These are phyloP conservation scores for Marcusenius ussheri DNA, from an alignment of 2,113 vertebrate genomes.

Conservation along the genomic window DNA sequence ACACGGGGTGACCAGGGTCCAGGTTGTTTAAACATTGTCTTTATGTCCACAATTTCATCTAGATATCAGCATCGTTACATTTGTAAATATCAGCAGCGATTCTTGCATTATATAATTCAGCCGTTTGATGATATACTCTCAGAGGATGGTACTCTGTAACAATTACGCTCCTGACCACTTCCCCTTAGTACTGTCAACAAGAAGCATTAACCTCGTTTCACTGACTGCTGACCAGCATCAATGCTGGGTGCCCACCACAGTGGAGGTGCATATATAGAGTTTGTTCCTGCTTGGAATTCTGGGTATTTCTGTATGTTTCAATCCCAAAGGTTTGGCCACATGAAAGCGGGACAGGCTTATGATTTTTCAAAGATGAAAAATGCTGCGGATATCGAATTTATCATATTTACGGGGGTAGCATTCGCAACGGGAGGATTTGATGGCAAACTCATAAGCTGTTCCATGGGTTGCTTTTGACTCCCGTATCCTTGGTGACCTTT, in stretches of 20 bases:
- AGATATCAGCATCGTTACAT: background rate
- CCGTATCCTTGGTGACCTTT: background rate
- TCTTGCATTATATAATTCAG: slow-evolving; percentile 9
- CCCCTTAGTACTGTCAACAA: background rate
- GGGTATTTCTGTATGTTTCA: background rate
- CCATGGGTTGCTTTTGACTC: background rate
- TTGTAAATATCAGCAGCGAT: background rate
- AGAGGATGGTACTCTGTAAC: background rate
- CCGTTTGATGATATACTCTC: background rate
- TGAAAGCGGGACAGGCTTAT: background rate
- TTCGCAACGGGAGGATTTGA: background rate
- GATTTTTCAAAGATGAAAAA: background rate
- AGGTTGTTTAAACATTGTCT: background rate
- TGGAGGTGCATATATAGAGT: background rate
- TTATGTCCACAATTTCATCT: background rate
- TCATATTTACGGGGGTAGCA: background rate
- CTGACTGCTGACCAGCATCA: background rate
- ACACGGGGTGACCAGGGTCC: background rate
- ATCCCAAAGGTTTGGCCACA: background rate
- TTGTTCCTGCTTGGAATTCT: background rate
- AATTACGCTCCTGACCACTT: background rate
- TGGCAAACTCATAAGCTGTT: background rate
- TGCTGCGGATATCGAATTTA: background rate
- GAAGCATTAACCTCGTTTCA: background rate
- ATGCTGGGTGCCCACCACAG: background rate